These are phyloP conservation scores for Botrylloides violaceus DNA, from an alignment of 23 tunicate genomes.

Conservation along the genomic window DNA sequence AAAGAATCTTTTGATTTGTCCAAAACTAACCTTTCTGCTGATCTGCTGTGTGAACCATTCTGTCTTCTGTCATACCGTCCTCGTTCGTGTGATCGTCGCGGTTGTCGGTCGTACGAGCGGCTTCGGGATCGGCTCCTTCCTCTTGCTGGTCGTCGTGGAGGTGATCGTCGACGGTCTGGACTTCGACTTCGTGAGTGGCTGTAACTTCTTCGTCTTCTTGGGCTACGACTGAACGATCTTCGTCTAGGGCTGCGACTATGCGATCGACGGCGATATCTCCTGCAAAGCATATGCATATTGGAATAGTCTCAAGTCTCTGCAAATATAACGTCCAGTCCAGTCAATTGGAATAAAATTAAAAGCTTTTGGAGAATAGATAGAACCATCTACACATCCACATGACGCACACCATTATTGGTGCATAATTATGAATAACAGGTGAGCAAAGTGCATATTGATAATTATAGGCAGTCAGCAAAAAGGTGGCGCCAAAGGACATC, in stretches of 20 bases:
- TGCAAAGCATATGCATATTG: not conserved
- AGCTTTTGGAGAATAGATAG: no score
- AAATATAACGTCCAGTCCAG: not conserved
- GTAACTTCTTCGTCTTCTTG: constrained; percentile 47
- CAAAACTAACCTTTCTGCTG: not conserved
- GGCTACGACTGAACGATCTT: constrained; percentile 50
- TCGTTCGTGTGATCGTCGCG: not conserved
- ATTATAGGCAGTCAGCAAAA: no score
- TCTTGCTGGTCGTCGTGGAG: constrained; percentile 34
- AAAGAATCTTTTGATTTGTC: not conserved
- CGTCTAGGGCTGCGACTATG: constrained; percentile 82
- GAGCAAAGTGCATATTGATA: no score
- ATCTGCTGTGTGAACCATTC: not conserved
- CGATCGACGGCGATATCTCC: constrained; percentile 21
- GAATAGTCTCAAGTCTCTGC: not conserved
- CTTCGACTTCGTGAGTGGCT: constrained; percentile 68
- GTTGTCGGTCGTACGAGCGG: not conserved
- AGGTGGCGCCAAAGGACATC: no score
- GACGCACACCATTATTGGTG: not conserved
- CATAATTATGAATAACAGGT: not conserved
- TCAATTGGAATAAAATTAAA: no score
- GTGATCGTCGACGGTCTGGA: constrained; percentile 21
- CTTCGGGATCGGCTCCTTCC: constrained; percentile 16
- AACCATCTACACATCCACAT: not conserved
- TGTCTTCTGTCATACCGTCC: not conserved